Base-by-base conservation (phyloP, 2,113 vertebrate genomes). In the Podarcis muralis region DNA sequence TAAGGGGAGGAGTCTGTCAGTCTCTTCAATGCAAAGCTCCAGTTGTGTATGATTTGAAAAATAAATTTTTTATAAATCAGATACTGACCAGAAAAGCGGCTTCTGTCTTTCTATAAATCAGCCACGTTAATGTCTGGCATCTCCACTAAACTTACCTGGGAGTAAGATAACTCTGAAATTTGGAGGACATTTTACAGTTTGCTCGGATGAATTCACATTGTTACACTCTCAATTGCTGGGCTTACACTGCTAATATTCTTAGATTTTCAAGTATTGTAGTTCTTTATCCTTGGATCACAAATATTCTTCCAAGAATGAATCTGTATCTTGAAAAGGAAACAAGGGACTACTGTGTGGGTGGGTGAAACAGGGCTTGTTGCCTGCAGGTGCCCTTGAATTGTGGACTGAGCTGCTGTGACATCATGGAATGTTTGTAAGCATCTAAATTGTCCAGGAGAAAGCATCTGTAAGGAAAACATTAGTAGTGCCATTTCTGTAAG, bases 11-110 rank as follows among this genome's bases (percentile, higher is more conserved):
- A 95, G 92, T 95, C 87, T 84, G 66, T 94, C 43, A 69, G 57
- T 90, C 83, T 95, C 93, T 95, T 95, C 93, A 95, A 89, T 93
- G 92, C 93, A 94, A 93, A 92, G 62, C 93, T 94, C 91, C 90
- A 88, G 93, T 95, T 96, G 92, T 95, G 84, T 90, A 92, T 94
- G 94, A 95, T 94, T 94, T 69, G 37, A 87, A 87, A 87, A 94
- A 75, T 6, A 85, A 77, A 89, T 18, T 92, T 96, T 95, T 95
- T 95, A 93, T 95, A 95, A 96, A 95, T 89, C 93, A 57, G 62
- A 43, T 89, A 85, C 81, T 72, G 84, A 89, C 76, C 76, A 89
- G 0, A 90, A 37, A 30, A 83, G 40, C 69, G 3, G 7, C 59
- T 68, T 35, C 27, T 48, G 9, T 65, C 48, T 78, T 77, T 69